A percentile compares a stretch with the other conserved stretches of the same genome.
phyloP scores from a whole-genome alignment of 2,888 invertebrate species.

The Petrophora chlorosata region DNA sequence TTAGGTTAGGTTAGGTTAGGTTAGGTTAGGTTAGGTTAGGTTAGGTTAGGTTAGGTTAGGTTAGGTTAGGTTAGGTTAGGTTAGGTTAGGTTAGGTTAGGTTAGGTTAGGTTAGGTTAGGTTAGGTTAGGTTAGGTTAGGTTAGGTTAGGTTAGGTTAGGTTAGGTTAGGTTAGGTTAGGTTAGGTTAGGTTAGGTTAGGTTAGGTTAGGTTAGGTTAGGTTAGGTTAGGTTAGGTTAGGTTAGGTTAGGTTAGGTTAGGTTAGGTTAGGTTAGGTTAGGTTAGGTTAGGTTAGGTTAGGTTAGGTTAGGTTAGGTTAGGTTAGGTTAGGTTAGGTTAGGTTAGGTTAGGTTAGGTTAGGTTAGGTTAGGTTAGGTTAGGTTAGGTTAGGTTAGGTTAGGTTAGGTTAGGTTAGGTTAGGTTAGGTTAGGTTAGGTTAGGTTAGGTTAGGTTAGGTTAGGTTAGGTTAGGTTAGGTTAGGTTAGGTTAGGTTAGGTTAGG shows the following conservation, averaged over 20 bases:
- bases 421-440: slow-evolving; percentile 37
- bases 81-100: slow-evolving; percentile 5
- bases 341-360: slow-evolving; percentile 40
- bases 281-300: slow-evolving; percentile 41
- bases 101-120: slow-evolving; percentile 1
- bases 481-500: slow-evolving; percentile 38
- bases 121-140: slow-evolving; percentile 5
- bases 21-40: slow-evolving; percentile 2
- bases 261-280: slow-evolving; percentile 40
- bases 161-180: no score
- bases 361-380: slow-evolving; percentile 37
- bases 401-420: slow-evolving; percentile 38
- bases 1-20: slow-evolving; percentile 1
- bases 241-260: slow-evolving; percentile 39
- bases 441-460: slow-evolving; percentile 29
- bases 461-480: slow-evolving; percentile 36
- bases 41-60: slow-evolving; percentile 2
- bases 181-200: slow-evolving; percentile 3
- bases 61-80: slow-evolving; percentile 4
- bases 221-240: slow-evolving; percentile 13
- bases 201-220: slow-evolving; percentile 3
- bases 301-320: slow-evolving; percentile 40
- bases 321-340: slow-evolving; percentile 39
- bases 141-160: slow-evolving; percentile 5
- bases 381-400: slow-evolving; percentile 39